Evolutionary conservation across 92 coral and sea anemone genomes (phyloP).

Genomic region (Chrysogorgia sp.): DNA sequence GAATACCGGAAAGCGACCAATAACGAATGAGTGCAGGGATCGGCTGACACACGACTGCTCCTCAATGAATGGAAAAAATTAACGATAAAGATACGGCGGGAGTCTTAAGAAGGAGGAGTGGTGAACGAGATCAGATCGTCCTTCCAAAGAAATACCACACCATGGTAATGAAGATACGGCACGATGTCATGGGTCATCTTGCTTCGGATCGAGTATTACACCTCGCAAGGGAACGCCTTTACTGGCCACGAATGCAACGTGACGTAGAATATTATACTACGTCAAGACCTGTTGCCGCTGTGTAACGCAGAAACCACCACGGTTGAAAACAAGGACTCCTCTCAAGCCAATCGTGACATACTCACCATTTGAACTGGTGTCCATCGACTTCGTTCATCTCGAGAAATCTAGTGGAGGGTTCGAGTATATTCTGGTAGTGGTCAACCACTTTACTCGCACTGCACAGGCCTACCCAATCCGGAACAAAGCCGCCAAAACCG

Average conservation of each 20-base stretch:
- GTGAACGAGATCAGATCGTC: conserved; percentile 42
- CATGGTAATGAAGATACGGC: conserved; percentile 45
- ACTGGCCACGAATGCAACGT: conserved; percentile 62
- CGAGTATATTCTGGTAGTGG: too few relatives aligned
- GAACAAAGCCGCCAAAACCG: too few relatives aligned
- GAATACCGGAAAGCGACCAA: neutral
- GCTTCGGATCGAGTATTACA: conserved; percentile 1
- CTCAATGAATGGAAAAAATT: conserved; percentile 65
- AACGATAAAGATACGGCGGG: conserved; percentile 54
- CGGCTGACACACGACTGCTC: conserved; percentile 42
- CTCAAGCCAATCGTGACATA: too few relatives aligned
- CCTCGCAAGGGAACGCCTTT: conserved; percentile 61
- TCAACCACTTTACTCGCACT: too few relatives aligned
- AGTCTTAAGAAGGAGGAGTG: conserved; percentile 48
- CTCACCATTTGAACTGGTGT: too few relatives aligned
- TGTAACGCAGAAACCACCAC: conserved; percentile 50
- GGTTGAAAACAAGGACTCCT: too few relatives aligned
- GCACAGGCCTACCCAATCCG: too few relatives aligned
- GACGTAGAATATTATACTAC: conserved; percentile 59
- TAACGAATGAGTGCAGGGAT: conserved; percentile 27
- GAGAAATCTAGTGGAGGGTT: too few relatives aligned
- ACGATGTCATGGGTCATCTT: conserved; percentile 69
- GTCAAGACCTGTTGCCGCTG: conserved; percentile 47
- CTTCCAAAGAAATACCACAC: conserved; percentile 46
- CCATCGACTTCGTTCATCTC: too few relatives aligned